phyloP scores from a whole-genome alignment of 2,888 invertebrate species.

The Anagyrus pseudococci region DNA sequence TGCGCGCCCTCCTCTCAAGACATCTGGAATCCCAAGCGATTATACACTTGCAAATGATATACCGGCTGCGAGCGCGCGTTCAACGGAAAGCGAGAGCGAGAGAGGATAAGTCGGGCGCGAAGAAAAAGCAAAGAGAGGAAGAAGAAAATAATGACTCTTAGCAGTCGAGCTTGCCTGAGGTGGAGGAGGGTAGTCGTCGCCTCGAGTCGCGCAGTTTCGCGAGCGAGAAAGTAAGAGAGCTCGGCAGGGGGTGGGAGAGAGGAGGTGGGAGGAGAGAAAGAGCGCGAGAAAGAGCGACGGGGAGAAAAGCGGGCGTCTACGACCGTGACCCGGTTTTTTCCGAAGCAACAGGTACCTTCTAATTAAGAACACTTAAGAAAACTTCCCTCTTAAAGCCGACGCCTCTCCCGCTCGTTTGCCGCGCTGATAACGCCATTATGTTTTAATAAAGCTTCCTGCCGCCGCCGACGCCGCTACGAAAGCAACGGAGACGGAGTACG shows the following conservation, averaged over 20 bases:
- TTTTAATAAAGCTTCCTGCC: slow-evolving; percentile 60
- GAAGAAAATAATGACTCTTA: slow-evolving; percentile 62
- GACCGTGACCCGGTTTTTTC: slow-evolving; percentile 63
- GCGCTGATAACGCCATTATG: slow-evolving; percentile 60
- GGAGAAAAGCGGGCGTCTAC: slow-evolving; percentile 48
- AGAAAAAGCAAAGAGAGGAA: slow-evolving; percentile 47
- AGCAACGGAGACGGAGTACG: no score
- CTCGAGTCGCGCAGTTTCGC: slow-evolving; percentile 26
- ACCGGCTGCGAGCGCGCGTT: neutral
- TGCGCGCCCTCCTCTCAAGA: no score
- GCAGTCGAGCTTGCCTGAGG: slow-evolving; percentile 51
- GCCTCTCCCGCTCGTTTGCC: slow-evolving; percentile 52
- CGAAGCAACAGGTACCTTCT: slow-evolving; percentile 63
- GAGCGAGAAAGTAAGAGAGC: neutral
- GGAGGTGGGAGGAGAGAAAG: no score
- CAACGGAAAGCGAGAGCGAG: neutral
- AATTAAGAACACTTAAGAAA: slow-evolving; percentile 64
- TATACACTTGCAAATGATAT: slow-evolving; percentile 3
- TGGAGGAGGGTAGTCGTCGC: slow-evolving; percentile 43
- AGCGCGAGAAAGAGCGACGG: slow-evolving; percentile 19
- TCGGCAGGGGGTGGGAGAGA: slow-evolving; percentile 8
- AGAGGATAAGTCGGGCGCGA: slow-evolving; percentile 39
- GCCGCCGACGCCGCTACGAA: slow-evolving; percentile 35
- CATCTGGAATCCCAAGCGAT: no score
- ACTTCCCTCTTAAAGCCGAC: slow-evolving; percentile 62